A percentile compares a stretch with the other conserved stretches of the same genome.
Conservation (phyloP, 2,888 invertebrate species). For the Hypolimnas misippus region DNA sequence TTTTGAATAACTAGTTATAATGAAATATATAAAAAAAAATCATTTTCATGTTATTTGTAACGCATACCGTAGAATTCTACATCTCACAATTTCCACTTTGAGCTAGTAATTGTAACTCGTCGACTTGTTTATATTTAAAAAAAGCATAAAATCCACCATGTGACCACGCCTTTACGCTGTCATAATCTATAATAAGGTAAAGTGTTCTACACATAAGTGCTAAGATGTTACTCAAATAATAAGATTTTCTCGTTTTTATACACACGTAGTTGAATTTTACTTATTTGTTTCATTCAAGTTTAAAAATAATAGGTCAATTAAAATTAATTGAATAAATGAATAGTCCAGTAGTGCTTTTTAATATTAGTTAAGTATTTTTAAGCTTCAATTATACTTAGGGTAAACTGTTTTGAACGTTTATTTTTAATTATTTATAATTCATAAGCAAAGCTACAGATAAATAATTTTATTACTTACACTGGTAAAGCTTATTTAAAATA, state of each 20-base stretch:
- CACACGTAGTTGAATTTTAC: neutral
- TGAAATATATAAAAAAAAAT: too few species aligned
- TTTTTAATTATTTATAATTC: too few species aligned
- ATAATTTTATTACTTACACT: too few species aligned
- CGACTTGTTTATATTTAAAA: slow-evolving; percentile 3
- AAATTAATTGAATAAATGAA: neutral
- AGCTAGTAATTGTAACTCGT: slow-evolving; percentile 6
- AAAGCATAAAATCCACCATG: neutral
- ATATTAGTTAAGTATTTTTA: too few species aligned
- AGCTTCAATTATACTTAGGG: too few species aligned
- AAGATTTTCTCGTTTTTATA: neutral
- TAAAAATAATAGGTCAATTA: slow-evolving; percentile 17
- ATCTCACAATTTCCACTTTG: slow-evolving; percentile 5
- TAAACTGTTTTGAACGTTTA: too few species aligned
- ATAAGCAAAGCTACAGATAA: too few species aligned
- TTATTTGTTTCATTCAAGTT: slow-evolving; percentile 2
- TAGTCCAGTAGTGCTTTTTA: too few species aligned
- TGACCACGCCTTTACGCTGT: slow-evolving; percentile 17
- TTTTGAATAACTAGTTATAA: too few species aligned
- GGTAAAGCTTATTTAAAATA: too few species aligned
- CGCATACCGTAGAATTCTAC: slow-evolving; percentile 1
- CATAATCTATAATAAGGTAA: slow-evolving; percentile 10
- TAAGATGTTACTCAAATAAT: neutral
- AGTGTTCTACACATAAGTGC: neutral
- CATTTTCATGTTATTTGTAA: slow-evolving; percentile 5